phyloP scores from a whole-genome alignment of 2,888 invertebrate species.

The Gordius sp. region DNA sequence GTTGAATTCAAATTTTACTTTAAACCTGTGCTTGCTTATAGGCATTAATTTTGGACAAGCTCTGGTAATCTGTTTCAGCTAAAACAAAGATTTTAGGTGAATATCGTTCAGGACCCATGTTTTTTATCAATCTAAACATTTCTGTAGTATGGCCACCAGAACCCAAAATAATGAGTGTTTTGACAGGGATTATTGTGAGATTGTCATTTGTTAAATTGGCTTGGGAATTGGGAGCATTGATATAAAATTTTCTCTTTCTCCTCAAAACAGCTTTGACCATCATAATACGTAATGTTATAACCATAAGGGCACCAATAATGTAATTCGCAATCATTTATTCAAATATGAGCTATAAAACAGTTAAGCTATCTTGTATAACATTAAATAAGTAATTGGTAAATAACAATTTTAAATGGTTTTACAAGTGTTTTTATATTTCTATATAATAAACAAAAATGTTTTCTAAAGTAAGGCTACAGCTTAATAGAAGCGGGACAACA shows the following conservation, averaged over 20 bases:
- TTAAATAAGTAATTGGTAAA: too few relatives aligned
- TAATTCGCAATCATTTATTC: not conserved
- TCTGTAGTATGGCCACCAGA: slow-evolving; percentile 81
- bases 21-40: too few relatives aligned
- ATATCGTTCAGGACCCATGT: slow-evolving; percentile 38
- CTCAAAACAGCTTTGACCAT: not conserved
- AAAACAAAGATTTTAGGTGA: slow-evolving; percentile 48
- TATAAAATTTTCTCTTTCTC: not conserved
- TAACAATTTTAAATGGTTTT: too few relatives aligned
- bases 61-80: slow-evolving; percentile 49
- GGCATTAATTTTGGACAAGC: slow-evolving; percentile 39
- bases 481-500: too few relatives aligned
- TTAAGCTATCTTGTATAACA: too few relatives aligned
- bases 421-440: too few relatives aligned
- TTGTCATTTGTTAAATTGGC: not conserved
- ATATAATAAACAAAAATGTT: too few relatives aligned
- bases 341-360: too few relatives aligned
- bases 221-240: not conserved
- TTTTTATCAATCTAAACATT: slow-evolving; percentile 46
- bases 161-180: slow-evolving; percentile 21
- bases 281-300: not conserved
- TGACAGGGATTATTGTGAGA: slow-evolving; percentile 15
- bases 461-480: too few relatives aligned
- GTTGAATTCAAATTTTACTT: too few relatives aligned
- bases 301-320: not conserved